Evolutionary conservation across 2,113 vertebrate species (phyloP).

Genomic region (Cyrtonyx montezumae): DNA sequence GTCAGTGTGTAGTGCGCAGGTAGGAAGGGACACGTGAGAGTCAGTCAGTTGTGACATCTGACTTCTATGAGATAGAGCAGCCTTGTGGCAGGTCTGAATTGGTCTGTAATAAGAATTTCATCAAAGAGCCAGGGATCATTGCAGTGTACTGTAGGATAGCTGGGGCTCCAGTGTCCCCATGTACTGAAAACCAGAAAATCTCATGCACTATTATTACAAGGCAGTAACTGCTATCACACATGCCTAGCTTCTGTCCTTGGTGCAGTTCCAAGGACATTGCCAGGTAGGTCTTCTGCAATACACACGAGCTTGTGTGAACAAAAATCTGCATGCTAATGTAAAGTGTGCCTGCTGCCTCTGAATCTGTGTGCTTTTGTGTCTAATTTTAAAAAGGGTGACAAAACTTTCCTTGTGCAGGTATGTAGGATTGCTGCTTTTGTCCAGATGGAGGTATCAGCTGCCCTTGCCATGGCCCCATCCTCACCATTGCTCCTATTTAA

Average conservation of each 20-base stretch:
- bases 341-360: background rate
- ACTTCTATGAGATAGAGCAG: rapidly evolving
- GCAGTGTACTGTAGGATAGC: background rate
- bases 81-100: background rate
- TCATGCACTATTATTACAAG: background rate
- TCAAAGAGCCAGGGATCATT: background rate
- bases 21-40: background rate
- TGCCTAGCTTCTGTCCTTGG: background rate
- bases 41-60: background rate
- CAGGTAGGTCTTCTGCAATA: background rate
- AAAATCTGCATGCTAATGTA: rapidly evolving
- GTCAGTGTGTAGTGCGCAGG: background rate
- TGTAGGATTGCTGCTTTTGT: background rate
- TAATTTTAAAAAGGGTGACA: rapidly evolving
- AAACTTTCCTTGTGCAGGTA: too few relatives aligned
- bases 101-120: background rate
- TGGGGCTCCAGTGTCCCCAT: background rate
- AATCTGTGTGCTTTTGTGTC: background rate
- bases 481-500: background rate
- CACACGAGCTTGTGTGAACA: background rate
- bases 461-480: background rate
- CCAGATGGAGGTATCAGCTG: background rate
- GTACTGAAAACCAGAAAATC: background rate
- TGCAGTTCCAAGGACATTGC: background rate
- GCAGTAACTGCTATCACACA: background rate